Evolutionary conservation across 2,797 vertebrate genomes (phyloP).

Genomic region (Neosilurus hyrtlii): DNA sequence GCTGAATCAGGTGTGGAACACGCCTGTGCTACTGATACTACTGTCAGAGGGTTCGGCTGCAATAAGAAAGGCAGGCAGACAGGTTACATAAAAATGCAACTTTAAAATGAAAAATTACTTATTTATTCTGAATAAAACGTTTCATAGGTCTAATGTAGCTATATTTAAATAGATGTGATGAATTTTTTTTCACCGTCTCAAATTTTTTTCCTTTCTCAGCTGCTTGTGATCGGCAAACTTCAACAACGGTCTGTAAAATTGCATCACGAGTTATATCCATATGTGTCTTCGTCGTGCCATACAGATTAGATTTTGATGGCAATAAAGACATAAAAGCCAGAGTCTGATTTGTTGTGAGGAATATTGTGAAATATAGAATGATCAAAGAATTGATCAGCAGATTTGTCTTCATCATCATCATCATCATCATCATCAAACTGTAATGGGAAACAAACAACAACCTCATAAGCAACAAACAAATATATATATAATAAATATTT

Average conservation of each 20-base stretch:
- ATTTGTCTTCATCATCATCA: neutral
- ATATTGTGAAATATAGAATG: slow-evolving; percentile 20
- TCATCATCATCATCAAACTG: too few relatives aligned
- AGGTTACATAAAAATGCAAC: neutral
- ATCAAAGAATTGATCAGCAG: neutral
- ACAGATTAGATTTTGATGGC: neutral
- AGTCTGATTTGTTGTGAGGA: slow-evolving; percentile 10
- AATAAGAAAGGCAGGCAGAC: neutral
- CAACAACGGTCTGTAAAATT: slow-evolving; percentile 44
- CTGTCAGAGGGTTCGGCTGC: slow-evolving; percentile 27
- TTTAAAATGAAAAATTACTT: neutral
- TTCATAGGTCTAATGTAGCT: too few relatives aligned
- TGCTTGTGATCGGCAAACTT: slow-evolving; percentile 41
- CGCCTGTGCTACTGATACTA: slow-evolving; percentile 31
- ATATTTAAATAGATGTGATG: neutral
- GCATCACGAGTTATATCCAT: slow-evolving; percentile 37
- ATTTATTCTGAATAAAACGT: too few relatives aligned
- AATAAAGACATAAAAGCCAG: slow-evolving; percentile 30
- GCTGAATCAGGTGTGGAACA: slow-evolving; percentile 33
- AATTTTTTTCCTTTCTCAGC: slow-evolving; percentile 27
- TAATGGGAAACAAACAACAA: neutral
- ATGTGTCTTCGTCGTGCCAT: slow-evolving; percentile 18
- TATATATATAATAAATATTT: too few relatives aligned
- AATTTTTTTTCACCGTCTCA: slow-evolving; percentile 6
- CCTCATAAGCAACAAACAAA: too few relatives aligned